Evolutionary conservation across 1,140 invertebrate species (phyloP).

Genomic region (Ceratina calcarata): DNA sequence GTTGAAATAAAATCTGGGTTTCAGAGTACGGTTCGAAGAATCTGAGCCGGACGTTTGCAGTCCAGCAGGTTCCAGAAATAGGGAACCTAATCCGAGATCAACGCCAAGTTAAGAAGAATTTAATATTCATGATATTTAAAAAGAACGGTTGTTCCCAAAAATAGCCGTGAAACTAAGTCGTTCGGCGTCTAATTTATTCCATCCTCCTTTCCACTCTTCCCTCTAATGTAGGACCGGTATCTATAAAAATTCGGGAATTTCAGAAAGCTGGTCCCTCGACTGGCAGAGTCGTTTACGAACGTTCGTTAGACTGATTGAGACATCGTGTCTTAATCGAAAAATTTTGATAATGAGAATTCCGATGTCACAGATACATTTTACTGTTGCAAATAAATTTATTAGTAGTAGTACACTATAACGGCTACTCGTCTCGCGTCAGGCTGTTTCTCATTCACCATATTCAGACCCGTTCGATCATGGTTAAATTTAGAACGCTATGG

Average conservation of each 20-base stretch:
- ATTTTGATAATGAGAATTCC: neutral
- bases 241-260: constrained; percentile 22
- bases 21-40: no score
- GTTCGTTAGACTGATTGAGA: no score
- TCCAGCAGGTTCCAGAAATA: no score
- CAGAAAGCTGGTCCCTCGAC: constrained; percentile 30
- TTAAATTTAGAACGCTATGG: constrained; percentile 29
- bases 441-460: neutral
- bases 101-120: neutral
- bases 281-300: no score
- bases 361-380: no score
- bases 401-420: no score
- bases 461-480: constrained; percentile 11
- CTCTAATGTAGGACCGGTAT: neutral
- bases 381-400: no score
- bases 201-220: neutral
- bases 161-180: neutral
- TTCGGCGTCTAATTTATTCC: constrained; percentile 9
- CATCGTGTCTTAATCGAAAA: neutral
- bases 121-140: neutral
- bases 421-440: no score
- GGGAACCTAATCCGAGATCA: neutral
- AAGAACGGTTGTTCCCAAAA: constrained; percentile 10
- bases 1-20: no score
- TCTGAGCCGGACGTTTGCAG: no score